Conservation (phyloP, 2,888 invertebrate genomes). For the Drosophila pseudotakahashii region DNA sequence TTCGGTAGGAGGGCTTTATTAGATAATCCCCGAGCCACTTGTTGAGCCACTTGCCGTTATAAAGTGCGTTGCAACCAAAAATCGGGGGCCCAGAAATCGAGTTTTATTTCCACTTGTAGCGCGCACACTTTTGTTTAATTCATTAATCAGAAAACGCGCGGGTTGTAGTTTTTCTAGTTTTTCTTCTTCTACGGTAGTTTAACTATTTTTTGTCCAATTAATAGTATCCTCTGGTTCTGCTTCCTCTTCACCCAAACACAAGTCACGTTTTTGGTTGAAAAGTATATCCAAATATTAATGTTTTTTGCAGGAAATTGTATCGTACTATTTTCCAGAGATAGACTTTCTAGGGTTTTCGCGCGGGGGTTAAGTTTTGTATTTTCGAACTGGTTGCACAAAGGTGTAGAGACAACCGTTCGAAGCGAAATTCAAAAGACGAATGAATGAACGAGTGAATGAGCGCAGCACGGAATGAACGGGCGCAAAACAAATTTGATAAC, state of each 20-base stretch:
- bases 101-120: slow-evolving; percentile 64
- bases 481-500: slow-evolving; percentile 14
- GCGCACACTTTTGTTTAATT: slow-evolving; percentile 45
- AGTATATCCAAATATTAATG: slow-evolving; percentile 8
- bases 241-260: background rate
- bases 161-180: background rate
- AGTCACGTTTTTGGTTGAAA: background rate
- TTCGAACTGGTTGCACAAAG: slow-evolving; percentile 3
- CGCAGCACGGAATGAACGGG: slow-evolving; percentile 1
- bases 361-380: background rate
- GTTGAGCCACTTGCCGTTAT: slow-evolving; percentile 73
- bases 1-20: slow-evolving; percentile 55
- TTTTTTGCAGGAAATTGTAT: background rate
- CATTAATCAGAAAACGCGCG: slow-evolving; percentile 46
- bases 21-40: slow-evolving; percentile 75
- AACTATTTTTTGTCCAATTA: background rate
- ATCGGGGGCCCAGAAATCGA: slow-evolving; percentile 28
- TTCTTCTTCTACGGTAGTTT: background rate
- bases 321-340: background rate
- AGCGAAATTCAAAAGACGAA: slow-evolving; percentile 8
- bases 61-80: slow-evolving; percentile 30
- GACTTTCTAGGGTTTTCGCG: background rate
- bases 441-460: slow-evolving; percentile 5
- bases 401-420: slow-evolving; percentile 9
- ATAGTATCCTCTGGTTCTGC: background rate